Base-by-base conservation (phyloP, 64 coral and sea anemone genomes). In the Stichodactyla mertensii region DNA sequence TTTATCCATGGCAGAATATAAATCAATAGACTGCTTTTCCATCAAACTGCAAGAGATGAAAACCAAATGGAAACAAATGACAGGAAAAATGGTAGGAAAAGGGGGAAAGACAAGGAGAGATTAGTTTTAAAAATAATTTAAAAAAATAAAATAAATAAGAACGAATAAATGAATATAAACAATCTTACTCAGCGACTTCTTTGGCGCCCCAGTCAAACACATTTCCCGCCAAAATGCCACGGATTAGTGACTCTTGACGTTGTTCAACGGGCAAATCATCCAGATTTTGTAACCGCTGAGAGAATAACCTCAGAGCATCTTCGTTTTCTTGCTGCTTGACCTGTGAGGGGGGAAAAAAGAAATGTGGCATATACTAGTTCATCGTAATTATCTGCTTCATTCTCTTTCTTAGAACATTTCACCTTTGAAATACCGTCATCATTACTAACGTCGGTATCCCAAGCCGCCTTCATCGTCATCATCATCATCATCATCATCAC, bases 151-250 rank as follows among this genome's bases (percentile, higher is more conserved):
- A 74, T 20, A 53, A 16, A 79, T n/a, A 51, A 16, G 45, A 80
- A 54, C 7, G 1, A 2, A 13, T 4, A 16, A 51, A 20, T 36
- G 31, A 66, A 64, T 83, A n/a, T 7, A 18, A 70, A 19, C 54
- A 56, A 15, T 53, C 92, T 80, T 92, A 99, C 96, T 95, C 84
- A 19, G 92, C 88, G 4, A 99, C 96, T 71, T 99, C 96, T 54
- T 91, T 99, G 4, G 96, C 96, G 19, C 96, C 96, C 96, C 96
- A 99, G 61, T 99, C 96, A 88, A 99, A 99, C 62, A 99, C 93
- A 80, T 99, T 99, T 69, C 96, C 96, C 16, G 96, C 93, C 55
- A 99, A 77, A 20, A 99, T 52, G 51, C 96, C 96, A 88, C 93
- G 89, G 45, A 95, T 60, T 11, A 99, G 69, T 56, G 93, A 90